A percentile compares a stretch with the other conserved stretches of the same genome.
Evolutionary conservation across 30 jellyfish, hydroid and myxozoan species (phyloP).

Genomic region (Aurelia coerulea): DNA sequence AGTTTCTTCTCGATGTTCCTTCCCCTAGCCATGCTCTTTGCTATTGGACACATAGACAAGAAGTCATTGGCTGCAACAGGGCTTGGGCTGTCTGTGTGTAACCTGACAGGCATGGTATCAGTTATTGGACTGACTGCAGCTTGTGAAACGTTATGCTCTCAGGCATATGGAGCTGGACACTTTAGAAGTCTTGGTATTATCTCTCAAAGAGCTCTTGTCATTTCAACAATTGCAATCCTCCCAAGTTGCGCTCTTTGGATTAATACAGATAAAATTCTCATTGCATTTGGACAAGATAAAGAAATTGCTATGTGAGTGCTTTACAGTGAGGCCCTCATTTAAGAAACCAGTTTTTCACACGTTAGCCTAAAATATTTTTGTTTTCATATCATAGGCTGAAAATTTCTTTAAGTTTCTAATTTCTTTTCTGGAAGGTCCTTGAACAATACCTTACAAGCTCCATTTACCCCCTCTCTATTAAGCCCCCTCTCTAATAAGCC

Average conservation of each 20-base stretch:
- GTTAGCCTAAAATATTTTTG: not conserved
- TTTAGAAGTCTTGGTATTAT: slow-evolving; percentile 57
- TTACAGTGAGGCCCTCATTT: no score
- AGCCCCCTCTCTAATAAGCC: no score
- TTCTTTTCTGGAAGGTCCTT: no score
- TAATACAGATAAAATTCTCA: slow-evolving; percentile 34
- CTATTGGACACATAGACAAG: slow-evolving; percentile 61
- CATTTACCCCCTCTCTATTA: no score
- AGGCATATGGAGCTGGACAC: slow-evolving; percentile 69
- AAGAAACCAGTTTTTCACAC: not conserved
- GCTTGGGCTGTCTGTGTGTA: slow-evolving; percentile 50
- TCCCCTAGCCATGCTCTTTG: slow-evolving; percentile 39
- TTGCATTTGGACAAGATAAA: slow-evolving; percentile 52
- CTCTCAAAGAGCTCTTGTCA: slow-evolving; percentile 39
- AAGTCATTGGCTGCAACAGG: slow-evolving; percentile 56
- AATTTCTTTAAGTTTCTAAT: no score
- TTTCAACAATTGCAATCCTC: slow-evolving; percentile 24
- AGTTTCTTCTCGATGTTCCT: slow-evolving; percentile 38
- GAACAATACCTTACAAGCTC: no score
- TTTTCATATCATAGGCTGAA: no score
- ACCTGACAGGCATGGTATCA: slow-evolving; percentile 51
- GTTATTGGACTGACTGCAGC: slow-evolving; percentile 50
- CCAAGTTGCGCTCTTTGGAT: slow-evolving; percentile 68
- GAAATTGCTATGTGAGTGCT: slow-evolving; percentile 57
- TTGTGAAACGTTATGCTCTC: slow-evolving; percentile 56